phyloP scores from a whole-genome alignment of 2,113 vertebrate genomes.

The Phyllostomus discolor region DNA sequence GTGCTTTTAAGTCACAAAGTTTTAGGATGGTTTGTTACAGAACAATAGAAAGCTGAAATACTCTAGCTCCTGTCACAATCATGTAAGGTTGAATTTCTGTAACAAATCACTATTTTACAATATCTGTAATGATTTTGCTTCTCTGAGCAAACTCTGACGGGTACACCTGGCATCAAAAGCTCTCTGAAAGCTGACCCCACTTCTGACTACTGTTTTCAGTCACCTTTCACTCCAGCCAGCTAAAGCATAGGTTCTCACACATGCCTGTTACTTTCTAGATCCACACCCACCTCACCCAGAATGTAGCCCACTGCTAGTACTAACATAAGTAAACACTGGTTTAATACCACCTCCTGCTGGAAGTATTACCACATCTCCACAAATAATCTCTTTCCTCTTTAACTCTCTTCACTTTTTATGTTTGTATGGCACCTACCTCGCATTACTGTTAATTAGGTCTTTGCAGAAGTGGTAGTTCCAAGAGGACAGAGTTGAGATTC shows the following conservation, averaged over 20 bases:
- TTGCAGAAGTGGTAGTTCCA: neutral
- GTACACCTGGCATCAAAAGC: neutral
- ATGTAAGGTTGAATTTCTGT: neutral
- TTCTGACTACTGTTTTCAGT: neutral
- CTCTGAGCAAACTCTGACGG: neutral
- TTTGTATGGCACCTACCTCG: neutral
- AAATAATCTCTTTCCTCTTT: neutral
- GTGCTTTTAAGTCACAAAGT: neutral
- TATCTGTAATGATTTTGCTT: neutral
- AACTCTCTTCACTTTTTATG: neutral
- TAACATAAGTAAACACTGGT: neutral
- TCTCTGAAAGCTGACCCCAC: neutral
- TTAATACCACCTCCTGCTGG: neutral
- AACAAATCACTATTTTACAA: neutral
- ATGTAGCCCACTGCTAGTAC: neutral
- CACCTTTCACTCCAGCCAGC: neutral
- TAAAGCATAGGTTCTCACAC: neutral
- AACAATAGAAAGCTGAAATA: neutral
- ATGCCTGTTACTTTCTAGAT: neutral
- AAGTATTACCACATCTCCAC: neutral
- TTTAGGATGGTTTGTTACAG: neutral
- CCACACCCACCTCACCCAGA: neutral
- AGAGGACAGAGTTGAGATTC: neutral
- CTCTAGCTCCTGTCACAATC: neutral
- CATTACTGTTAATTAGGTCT: neutral